A percentile compares a stretch with the other conserved stretches of the same genome.
Conservation (phyloP, 2,113 vertebrate species). For the Leucopsar rothschildi region DNA sequence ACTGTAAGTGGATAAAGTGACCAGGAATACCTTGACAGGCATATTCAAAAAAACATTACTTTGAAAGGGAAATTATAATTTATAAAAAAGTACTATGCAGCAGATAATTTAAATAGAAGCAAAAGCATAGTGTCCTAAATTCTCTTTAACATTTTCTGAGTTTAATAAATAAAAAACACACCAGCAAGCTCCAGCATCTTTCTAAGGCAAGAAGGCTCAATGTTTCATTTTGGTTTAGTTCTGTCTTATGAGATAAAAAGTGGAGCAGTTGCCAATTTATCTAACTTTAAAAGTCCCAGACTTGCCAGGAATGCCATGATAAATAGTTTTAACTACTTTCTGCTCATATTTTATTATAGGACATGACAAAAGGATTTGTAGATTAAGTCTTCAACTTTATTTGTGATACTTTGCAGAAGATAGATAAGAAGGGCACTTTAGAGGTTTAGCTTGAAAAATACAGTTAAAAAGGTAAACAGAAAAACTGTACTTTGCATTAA, state of each 20-base stretch:
- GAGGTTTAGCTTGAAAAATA: not conserved
- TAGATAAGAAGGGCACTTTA: not conserved
- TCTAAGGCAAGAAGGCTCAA: not conserved
- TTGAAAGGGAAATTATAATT: not conserved
- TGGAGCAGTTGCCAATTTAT: not conserved
- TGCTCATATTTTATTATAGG: not conserved
- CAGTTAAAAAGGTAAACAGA: not conserved
- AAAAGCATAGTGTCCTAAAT: not conserved
- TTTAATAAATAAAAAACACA: not conserved
- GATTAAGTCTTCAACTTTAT: slow-evolving; percentile 4
- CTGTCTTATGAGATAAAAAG: not conserved
- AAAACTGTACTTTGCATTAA: not conserved
- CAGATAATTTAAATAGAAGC: not conserved
- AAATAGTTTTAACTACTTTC: slow-evolving; percentile 7
- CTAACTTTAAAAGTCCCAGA: slow-evolving; percentile 2
- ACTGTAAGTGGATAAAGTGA: not conserved
- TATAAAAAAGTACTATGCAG: not conserved
- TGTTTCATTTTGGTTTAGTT: not conserved
- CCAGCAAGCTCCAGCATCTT: not conserved
- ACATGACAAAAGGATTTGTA: slow-evolving; percentile 10
- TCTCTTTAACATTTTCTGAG: not conserved
- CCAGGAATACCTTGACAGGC: not conserved
- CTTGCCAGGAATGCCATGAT: not conserved
- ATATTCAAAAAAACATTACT: not conserved
- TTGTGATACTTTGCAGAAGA: not conserved